phyloP scores from a whole-genome alignment of 2,888 invertebrate genomes.

The Diplazon laetatorius region DNA sequence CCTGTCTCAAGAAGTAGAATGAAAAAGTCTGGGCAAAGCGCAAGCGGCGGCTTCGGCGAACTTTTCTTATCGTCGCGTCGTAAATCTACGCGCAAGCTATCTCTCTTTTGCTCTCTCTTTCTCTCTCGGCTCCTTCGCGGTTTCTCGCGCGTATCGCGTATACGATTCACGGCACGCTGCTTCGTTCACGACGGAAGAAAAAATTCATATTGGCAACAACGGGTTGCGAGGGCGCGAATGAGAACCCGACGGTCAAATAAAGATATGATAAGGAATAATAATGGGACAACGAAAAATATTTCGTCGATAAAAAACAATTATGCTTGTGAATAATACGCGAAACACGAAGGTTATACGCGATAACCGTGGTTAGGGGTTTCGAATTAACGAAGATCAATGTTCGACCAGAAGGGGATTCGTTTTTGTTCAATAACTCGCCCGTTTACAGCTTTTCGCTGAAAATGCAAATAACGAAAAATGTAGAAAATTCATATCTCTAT shows the following conservation, averaged over 20 bases:
- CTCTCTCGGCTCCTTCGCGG: conserved; percentile 1
- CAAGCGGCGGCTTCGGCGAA: conserved; percentile 29
- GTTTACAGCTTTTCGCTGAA: too few species aligned
- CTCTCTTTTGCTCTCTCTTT: too few species aligned
- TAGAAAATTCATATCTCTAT: too few species aligned
- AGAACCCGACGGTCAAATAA: conserved; percentile 33
- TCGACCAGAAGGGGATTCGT: too few species aligned
- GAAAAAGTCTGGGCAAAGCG: conserved; percentile 38
- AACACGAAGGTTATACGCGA: conserved; percentile 23
- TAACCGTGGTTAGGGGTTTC: too few species aligned
- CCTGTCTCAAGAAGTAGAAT: conserved; percentile 44
- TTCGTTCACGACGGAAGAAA: conserved; percentile 44
- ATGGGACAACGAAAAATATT: neutral
- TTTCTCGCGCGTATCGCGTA: conserved; percentile 17
- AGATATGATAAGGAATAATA: conserved; percentile 11
- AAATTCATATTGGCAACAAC: conserved; percentile 48
- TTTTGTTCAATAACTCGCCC: too few species aligned
- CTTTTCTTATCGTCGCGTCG: conserved; percentile 58
- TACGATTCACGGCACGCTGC: conserved; percentile 11
- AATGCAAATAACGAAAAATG: too few species aligned
- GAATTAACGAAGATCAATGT: too few species aligned
- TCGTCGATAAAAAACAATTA: neutral
- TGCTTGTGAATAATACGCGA: neutral
- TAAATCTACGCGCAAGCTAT: conserved; percentile 52
- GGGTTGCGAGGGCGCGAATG: conserved; percentile 14